Evolutionary conservation across 2,113 vertebrate species (phyloP).

Genomic region (Tragelaphus imberbis): DNA sequence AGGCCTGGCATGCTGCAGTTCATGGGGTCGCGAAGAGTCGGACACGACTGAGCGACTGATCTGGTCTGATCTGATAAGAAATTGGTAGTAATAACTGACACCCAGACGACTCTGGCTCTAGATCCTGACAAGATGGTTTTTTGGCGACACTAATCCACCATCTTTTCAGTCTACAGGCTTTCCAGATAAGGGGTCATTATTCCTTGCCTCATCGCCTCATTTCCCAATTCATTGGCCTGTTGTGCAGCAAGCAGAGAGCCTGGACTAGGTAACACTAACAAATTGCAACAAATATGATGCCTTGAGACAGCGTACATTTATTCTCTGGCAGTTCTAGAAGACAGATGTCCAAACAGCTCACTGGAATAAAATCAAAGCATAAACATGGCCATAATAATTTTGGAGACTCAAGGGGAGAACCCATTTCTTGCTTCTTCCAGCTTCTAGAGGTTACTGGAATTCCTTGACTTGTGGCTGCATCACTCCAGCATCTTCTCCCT

Average conservation of each 20-base stretch:
- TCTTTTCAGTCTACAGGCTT: background rate
- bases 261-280: background rate
- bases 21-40: no score
- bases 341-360: background rate
- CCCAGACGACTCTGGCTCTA: background rate
- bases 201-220: background rate
- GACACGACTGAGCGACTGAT: no score
- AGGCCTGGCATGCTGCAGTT: no score
- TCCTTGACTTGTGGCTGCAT: background rate
- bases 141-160: background rate
- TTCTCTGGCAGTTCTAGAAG: background rate
- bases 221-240: background rate
- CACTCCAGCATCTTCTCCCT: background rate
- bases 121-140: background rate
- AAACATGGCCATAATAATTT: background rate
- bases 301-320: background rate
- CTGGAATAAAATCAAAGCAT: background rate
- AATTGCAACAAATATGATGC: background rate
- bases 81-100: no score
- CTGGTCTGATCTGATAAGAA: no score
- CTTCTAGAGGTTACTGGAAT: background rate
- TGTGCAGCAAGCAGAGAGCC: background rate
- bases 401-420: background rate
- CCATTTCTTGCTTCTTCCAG: background rate
- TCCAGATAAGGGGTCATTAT: background rate